Evolutionary conservation across 1,140 invertebrate species (phyloP).

Genomic region (Brachionus koreanus): DNA sequence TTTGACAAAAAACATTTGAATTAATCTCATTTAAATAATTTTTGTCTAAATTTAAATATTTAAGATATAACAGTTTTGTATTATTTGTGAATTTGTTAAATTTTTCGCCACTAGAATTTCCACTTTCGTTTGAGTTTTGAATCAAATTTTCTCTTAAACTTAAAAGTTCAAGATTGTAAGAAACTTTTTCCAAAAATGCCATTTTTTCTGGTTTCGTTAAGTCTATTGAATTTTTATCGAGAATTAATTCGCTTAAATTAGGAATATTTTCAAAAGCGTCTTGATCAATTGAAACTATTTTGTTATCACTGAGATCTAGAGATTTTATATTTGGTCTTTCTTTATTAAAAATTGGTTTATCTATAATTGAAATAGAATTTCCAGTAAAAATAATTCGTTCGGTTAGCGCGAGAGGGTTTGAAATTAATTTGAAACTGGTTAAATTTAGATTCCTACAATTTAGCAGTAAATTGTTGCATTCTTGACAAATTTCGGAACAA

Average conservation of each 20-base stretch:
- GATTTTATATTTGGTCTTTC: not conserved
- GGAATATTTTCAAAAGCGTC: not conserved
- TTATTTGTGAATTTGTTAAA: not conserved
- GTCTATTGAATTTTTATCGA: not conserved
- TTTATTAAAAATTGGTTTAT: not conserved
- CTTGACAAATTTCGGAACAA: not conserved
- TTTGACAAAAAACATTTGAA: not conserved
- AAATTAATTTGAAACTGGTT: not conserved
- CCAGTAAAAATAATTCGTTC: slow-evolving; percentile 14
- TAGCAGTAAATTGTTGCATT: not conserved
- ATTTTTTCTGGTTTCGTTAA: not conserved
- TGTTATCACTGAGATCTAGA: not conserved
- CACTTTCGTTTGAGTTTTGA: not conserved
- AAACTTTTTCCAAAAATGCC: not conserved
- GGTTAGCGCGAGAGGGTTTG: not conserved
- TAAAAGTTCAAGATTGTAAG: not conserved
- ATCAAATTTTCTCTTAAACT: not conserved
- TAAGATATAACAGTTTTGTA: not conserved
- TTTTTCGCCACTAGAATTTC: not conserved
- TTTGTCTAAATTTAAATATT: not conserved
- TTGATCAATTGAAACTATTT: not conserved
- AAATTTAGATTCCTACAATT: not conserved
- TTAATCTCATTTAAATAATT: not conserved
- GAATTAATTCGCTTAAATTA: not conserved
- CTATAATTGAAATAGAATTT: not conserved